A percentile compares a stretch with the other conserved stretches of the same genome.
phyloP scores from a whole-genome alignment of 2,888 invertebrate genomes.

The Drosophila putrida region DNA sequence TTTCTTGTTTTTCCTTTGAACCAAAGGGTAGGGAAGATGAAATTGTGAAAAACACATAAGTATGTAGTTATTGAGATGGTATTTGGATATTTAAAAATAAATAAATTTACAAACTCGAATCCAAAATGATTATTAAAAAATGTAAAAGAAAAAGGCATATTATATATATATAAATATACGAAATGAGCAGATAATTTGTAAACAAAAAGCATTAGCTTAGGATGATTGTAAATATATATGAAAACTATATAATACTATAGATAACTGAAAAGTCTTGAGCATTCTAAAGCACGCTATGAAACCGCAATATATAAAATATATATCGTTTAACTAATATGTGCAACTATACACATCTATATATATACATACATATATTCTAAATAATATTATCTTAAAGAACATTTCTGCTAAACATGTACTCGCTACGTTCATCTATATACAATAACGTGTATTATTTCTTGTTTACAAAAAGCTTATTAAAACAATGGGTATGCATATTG shows the following conservation, averaged over 20 bases:
- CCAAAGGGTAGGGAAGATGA: background rate
- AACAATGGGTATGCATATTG: slow-evolving; percentile 49
- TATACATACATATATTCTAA: slow-evolving; percentile 27
- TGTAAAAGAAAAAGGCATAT: slow-evolving; percentile 21
- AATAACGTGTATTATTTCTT: slow-evolving; percentile 52
- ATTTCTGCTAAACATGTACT: slow-evolving; percentile 46
- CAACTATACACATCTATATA: slow-evolving; percentile 43
- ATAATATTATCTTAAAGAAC: slow-evolving; percentile 32
- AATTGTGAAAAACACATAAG: slow-evolving; percentile 4
- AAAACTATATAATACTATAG: slow-evolving; percentile 8
- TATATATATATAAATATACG: slow-evolving; percentile 8
- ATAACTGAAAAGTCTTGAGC: slow-evolving; percentile 18
- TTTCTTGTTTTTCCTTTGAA: slow-evolving; percentile 3
- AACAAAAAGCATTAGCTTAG: slow-evolving; percentile 2
- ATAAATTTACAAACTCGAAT: slow-evolving; percentile 44
- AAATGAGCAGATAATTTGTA: slow-evolving; percentile 7
- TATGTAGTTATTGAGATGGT: slow-evolving; percentile 25
- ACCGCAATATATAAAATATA: slow-evolving; percentile 16
- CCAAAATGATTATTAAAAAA: slow-evolving; percentile 36
- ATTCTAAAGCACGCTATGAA: slow-evolving; percentile 29
- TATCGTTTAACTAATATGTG: slow-evolving; percentile 29
- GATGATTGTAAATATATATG: slow-evolving; percentile 47
- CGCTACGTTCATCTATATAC: slow-evolving; percentile 32
- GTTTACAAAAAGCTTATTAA: slow-evolving; percentile 49
- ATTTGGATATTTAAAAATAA: slow-evolving; percentile 47